These are phyloP conservation scores for Falco punctatus DNA, from an alignment of 2,113 vertebrate species.

Conservation along the genomic window DNA sequence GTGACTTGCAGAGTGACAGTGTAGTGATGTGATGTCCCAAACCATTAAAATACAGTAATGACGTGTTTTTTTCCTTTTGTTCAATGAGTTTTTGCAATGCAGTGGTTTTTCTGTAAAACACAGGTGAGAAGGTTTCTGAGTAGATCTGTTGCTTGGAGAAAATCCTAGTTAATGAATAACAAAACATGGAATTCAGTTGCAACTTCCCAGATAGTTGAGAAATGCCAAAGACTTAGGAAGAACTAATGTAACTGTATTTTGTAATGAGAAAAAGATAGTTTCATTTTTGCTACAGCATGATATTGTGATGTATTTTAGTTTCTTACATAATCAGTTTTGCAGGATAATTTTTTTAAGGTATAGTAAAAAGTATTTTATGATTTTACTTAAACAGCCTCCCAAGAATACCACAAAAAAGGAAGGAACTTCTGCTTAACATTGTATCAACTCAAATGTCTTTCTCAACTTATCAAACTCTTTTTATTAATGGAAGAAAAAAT, in stretches of 20 bases:
- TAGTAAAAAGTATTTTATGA: background rate
- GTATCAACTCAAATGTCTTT: constrained; percentile 86
- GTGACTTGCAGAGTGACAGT: constrained; percentile 42
- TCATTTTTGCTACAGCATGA: too few species aligned
- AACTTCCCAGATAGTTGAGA: background rate
- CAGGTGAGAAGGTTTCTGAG: background rate
- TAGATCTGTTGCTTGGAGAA: background rate
- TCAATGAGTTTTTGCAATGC: constrained; percentile 17
- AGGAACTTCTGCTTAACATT: constrained; percentile 83
- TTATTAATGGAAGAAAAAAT: constrained; percentile 85
- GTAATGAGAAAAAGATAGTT: background rate
- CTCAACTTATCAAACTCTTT: constrained; percentile 80
- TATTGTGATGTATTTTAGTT: background rate
- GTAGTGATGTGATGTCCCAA: constrained; percentile 50
- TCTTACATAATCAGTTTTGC: background rate
- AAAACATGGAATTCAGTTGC: background rate
- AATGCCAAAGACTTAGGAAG: background rate
- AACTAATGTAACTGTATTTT: background rate
- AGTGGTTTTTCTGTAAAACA: background rate
- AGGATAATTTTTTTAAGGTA: background rate
- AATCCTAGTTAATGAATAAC: background rate
- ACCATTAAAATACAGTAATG: constrained; percentile 32
- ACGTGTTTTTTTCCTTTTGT: background rate
- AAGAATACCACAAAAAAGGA: constrained; percentile 75
- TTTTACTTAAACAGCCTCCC: constrained; percentile 75